phyloP scores from a whole-genome alignment of 1,140 invertebrate species.

The Leptinotarsa texana region DNA sequence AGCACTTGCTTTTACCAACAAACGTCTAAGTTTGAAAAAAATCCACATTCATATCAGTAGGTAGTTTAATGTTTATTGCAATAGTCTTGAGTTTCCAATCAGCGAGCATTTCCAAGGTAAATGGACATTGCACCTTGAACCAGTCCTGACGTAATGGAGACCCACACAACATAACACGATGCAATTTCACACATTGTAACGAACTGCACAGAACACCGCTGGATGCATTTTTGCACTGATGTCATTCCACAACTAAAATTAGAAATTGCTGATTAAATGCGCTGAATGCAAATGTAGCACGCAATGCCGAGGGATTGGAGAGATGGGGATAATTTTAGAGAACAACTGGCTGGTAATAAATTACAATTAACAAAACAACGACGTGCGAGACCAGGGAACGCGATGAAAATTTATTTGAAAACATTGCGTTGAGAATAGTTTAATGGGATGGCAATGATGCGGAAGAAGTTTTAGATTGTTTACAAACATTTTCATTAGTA shows the following conservation, averaged over 20 bases:
- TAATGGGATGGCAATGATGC: no score
- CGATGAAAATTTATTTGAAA: background rate
- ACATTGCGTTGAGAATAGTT: no score
- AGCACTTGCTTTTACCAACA: no score
- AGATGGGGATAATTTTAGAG: conserved; percentile 21
- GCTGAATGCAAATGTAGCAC: conserved; percentile 33
- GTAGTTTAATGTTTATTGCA: no score
- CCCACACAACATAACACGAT: no score
- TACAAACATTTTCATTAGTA: no score
- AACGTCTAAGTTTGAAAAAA: no score
- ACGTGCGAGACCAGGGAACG: background rate
- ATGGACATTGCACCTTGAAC: background rate
- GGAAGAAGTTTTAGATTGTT: no score
- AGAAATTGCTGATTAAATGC: conserved; percentile 34
- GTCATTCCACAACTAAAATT: conserved; percentile 34
- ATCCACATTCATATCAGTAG: no score
- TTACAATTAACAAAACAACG: background rate
- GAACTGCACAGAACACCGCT: background rate
- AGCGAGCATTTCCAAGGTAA: no score
- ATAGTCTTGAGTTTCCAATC: no score
- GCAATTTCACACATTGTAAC: background rate
- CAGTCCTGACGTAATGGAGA: background rate
- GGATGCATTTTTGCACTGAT: conserved; percentile 15
- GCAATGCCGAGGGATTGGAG: conserved; percentile 34
- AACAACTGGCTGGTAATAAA: background rate